Base-by-base conservation (phyloP, 1,140 invertebrate genomes). In the Chymomyza costata region DNA sequence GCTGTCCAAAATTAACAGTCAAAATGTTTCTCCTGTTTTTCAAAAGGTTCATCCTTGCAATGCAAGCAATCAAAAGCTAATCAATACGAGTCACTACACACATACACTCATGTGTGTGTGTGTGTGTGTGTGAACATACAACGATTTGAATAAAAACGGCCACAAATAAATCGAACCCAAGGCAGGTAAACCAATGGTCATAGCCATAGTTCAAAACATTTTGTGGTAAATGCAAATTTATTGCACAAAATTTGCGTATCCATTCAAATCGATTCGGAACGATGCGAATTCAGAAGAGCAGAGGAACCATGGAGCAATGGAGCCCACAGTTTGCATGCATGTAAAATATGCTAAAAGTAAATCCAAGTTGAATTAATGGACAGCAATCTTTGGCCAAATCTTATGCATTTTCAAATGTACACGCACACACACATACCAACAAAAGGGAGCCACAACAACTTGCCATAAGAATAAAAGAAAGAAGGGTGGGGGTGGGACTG, bases 341-440 rank as follows among this genome's bases (percentile, higher is more conserved):
- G 73, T 78, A 78, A 78, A 80, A 78, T 78, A 78, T 78, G 73
- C 73, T 78, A 80, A 78, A 80, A 78, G 73, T 78, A 78, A 78
- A 78, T 78, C 73, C 73, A 80, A 78, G 67, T 78, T 78, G 73
- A 78, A 78, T 78, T 78, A 78, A 78, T 78, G 73, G 73, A 78
- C 73, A 80, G 74, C 73, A 78, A 78, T 78, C 73, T 78, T 78
- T 78, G 73, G 74, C 65, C 57, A 78, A 78, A 78, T 78, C 73
- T 78, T 78, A 81, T 78, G 70, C 70, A 70, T 76, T 74, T 74
- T 74, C 69, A 74, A 74, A 74, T 74, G 70, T 51, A 59, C 43
- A 52, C 60, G 34, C 40, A 50, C 37, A 43, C 30, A 37, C 53
- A 44, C 41, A 34, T 32, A 47, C 44, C 31, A 8, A 25, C 18